A percentile compares a stretch with the other conserved stretches of the same genome.
These are phyloP conservation scores for Macrobrachium rosenbergii DNA, from an alignment of 1,140 invertebrate species.

Conservation along the genomic window DNA sequence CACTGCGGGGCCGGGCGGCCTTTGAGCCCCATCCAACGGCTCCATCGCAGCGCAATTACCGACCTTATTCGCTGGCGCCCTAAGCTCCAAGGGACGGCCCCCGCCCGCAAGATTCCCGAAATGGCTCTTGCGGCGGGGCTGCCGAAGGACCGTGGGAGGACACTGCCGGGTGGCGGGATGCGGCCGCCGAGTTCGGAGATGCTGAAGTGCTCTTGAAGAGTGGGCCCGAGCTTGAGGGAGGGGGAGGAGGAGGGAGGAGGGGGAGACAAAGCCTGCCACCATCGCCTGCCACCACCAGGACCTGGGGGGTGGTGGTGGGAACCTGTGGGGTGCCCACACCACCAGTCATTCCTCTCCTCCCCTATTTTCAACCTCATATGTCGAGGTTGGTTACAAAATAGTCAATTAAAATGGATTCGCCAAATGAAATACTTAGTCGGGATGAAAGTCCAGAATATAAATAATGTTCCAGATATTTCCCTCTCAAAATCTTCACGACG, in stretches of 20 bases:
- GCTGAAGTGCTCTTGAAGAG: constrained; percentile 61
- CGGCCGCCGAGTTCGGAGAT: constrained; percentile 31
- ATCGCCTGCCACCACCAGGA: constrained; percentile 29
- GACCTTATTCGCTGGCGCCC: constrained; percentile 45
- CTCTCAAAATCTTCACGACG: no score
- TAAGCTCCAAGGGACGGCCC: constrained; percentile 12
- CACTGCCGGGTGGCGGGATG: constrained; percentile 25
- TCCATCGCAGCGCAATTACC: constrained; percentile 42
- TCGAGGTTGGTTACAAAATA: no score
- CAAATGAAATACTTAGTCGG: no score
- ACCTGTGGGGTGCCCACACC: constrained; percentile 14
- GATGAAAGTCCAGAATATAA: no score
- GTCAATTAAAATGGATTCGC: no score
- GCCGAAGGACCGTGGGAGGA: not conserved
- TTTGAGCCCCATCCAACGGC: constrained; percentile 43
- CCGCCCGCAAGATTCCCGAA: not conserved
- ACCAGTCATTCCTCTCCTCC: not conserved
- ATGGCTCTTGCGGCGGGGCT: constrained; percentile 26
- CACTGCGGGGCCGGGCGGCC: constrained; percentile 44
- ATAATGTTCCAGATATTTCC: no score
- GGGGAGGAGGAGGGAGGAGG: constrained; percentile 15
- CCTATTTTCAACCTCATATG: not conserved
- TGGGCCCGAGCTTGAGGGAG: constrained; percentile 4
- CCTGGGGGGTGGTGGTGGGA: constrained; percentile 34
- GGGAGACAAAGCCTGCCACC: constrained; percentile 44